Conservation (phyloP, 2,113 vertebrate species). For the Macrotus californicus region DNA sequence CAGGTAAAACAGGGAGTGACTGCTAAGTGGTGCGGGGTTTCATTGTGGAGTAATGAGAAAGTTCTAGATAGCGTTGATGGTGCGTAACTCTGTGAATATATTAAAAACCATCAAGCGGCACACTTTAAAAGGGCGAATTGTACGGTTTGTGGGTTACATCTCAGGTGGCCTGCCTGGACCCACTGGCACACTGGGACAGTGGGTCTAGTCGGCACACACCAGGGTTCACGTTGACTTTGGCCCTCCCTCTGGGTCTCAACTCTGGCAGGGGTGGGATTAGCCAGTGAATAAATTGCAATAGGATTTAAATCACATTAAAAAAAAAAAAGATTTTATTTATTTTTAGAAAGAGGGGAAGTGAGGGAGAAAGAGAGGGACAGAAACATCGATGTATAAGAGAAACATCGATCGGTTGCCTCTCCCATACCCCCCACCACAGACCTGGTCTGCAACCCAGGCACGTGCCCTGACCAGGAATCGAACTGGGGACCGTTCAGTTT, state of each 20-base stretch:
- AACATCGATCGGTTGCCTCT: too few relatives aligned
- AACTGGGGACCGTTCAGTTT: too few relatives aligned
- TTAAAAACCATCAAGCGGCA: neutral
- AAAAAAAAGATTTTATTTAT: too few relatives aligned
- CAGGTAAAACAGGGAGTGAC: neutral
- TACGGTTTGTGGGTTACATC: neutral
- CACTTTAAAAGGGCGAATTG: neutral
- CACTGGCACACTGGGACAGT: fast-evolving
- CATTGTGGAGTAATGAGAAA: neutral
- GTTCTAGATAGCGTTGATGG: neutral
- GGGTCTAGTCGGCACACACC: neutral
- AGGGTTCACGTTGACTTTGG: neutral
- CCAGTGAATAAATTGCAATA: neutral
- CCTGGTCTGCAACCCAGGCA: too few relatives aligned
- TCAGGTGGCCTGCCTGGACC: neutral
- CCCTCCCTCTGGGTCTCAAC: neutral
- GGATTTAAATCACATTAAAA: neutral
- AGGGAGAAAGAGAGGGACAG: too few relatives aligned
- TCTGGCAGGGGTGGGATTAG: neutral
- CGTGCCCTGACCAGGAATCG: too few relatives aligned
- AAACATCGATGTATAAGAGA: too few relatives aligned
- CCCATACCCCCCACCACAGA: too few relatives aligned
- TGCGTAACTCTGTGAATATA: neutral
- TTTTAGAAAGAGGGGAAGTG: too few relatives aligned
- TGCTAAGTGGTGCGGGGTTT: neutral